These are phyloP conservation scores for Muscicapa striata DNA, from an alignment of 2,797 vertebrate genomes.

Conservation along the genomic window DNA sequence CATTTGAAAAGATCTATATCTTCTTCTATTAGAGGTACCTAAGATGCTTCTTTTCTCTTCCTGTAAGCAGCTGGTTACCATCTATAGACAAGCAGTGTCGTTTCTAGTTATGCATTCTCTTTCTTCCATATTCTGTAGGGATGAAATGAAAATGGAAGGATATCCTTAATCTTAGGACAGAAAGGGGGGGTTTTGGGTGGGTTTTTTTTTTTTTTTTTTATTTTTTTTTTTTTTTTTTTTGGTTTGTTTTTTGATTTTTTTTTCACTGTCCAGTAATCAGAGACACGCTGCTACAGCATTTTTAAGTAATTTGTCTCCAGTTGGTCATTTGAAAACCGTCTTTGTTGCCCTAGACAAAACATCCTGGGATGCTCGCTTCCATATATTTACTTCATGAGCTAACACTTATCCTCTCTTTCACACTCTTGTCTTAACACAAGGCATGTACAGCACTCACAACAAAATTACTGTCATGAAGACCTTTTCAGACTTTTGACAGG, in stretches of 20 bases:
- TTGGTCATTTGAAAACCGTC: neutral
- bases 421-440: neutral
- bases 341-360: neutral
- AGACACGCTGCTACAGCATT: neutral
- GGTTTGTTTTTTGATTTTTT: too few relatives aligned
- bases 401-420: neutral
- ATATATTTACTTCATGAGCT: neutral
- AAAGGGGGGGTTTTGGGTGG: rapidly evolving
- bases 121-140: rapidly evolving
- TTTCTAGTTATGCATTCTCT: neutral
- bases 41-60: neutral
- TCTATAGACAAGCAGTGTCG: neutral
- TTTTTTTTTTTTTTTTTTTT: too few relatives aligned
- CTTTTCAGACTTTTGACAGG: neutral
- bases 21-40: neutral
- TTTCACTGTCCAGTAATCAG: neutral
- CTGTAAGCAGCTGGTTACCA: neutral
- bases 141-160: neutral
- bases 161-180: neutral
- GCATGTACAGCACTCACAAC: neutral
- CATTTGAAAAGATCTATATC: neutral
- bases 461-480: neutral
- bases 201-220: too few relatives aligned
- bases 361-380: neutral
- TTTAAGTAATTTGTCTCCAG: neutral